phyloP scores from a whole-genome alignment of 2,113 vertebrate genomes.

The Tragelaphus buxtoni region DNA sequence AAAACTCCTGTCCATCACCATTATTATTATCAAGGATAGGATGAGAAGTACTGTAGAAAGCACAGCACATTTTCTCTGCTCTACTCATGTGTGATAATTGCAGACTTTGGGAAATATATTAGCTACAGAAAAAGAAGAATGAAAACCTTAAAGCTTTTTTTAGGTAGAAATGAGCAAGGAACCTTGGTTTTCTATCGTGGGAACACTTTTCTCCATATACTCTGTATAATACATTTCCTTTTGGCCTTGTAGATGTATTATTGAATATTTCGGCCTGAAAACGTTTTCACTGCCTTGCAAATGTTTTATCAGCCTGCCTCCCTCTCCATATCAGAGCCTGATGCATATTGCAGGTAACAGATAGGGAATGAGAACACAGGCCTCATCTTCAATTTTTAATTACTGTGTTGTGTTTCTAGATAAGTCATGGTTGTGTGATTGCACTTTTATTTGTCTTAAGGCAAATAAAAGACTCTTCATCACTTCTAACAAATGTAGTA shows the following conservation, averaged over 20 bases:
- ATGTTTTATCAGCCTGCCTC: conserved; percentile 11
- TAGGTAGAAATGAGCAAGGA: background rate
- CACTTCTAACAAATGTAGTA: background rate
- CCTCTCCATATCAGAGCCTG: background rate
- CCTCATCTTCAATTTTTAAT: background rate
- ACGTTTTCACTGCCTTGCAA: conserved; percentile 32
- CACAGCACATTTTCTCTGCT: background rate
- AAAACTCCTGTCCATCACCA: conserved; percentile 54
- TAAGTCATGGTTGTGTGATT: background rate
- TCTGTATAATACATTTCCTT: conserved; percentile 21
- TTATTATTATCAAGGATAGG: conserved; percentile 65
- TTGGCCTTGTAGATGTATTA: conserved; percentile 55
- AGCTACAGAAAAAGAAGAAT: conserved; percentile 26
- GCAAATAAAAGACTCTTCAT: background rate
- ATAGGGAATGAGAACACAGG: background rate
- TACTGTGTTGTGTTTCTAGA: background rate
- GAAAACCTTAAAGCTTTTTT: conserved; percentile 34
- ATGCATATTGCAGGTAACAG: background rate
- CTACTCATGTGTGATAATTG: conserved; percentile 41
- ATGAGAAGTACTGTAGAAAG: conserved; percentile 9
- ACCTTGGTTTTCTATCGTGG: conserved; percentile 12
- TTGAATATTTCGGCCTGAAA: conserved; percentile 57
- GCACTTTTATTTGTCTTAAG: background rate
- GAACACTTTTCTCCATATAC: background rate
- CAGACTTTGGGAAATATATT: conserved; percentile 45